phyloP scores from a whole-genome alignment of 1,140 invertebrate genomes.

The Drosophila eugracilis region DNA sequence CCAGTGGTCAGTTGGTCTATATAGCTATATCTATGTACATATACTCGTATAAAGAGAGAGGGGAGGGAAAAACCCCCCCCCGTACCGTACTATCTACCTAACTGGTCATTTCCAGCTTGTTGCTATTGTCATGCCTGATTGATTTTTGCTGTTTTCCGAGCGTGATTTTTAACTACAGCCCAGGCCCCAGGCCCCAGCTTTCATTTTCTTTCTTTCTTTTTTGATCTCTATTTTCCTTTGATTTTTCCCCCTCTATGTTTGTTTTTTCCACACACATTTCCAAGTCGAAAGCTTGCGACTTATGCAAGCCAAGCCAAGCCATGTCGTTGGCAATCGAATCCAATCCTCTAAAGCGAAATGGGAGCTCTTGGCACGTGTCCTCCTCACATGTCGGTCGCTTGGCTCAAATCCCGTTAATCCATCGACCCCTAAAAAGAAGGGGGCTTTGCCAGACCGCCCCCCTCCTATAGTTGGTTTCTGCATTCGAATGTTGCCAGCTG shows the following conservation, averaged over 20 bases:
- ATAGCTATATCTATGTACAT: too few relatives aligned
- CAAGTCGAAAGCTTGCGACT: conserved; percentile 24
- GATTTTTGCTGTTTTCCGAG: conserved; percentile 36
- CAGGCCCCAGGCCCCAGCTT: too few relatives aligned
- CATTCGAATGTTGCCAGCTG: conserved; percentile 3
- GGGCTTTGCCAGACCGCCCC: too few relatives aligned
- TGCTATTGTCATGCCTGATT: conserved; percentile 40
- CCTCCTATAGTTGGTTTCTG: too few relatives aligned
- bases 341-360: conserved; percentile 18
- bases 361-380: conserved; percentile 39
- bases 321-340: conserved; percentile 19
- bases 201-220: conserved; percentile 15
- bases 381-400: conserved; percentile 22
- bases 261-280: neutral
- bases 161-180: conserved; percentile 35
- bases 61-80: too few relatives aligned
- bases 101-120: conserved; percentile 10
- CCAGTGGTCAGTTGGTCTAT: conserved; percentile 1
- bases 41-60: too few relatives aligned
- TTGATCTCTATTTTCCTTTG: conserved; percentile 1
- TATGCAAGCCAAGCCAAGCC: conserved; percentile 30
- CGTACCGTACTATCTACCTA: too few relatives aligned
- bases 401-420: conserved; percentile 36
- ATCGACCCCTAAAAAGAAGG: conserved; percentile 25
- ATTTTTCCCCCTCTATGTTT: neutral